Percentiles rank a stretch among this genome's conserved stretches.
Evolutionary conservation across 2,797 vertebrate species (phyloP).

Genomic region (Danio aesculapii): DNA sequence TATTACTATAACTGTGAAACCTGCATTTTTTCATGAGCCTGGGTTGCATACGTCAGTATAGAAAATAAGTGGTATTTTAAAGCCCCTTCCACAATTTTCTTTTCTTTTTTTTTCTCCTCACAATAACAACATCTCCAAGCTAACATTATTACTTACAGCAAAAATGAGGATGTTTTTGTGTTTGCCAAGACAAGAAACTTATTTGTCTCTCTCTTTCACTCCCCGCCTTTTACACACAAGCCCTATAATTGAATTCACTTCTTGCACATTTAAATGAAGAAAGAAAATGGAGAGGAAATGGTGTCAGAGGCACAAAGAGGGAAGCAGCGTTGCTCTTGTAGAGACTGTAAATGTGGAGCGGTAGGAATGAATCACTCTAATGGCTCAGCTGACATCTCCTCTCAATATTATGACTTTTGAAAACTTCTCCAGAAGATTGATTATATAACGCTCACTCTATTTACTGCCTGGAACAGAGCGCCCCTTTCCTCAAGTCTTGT

Average conservation of each 20-base stretch:
- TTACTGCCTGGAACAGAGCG: slow-evolving; percentile 75
- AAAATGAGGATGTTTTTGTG: slow-evolving; percentile 49
- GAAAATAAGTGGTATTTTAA: slow-evolving; percentile 16
- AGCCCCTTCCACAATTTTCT: slow-evolving; percentile 15
- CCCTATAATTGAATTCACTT: slow-evolving; percentile 78
- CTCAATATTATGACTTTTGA: slow-evolving; percentile 85
- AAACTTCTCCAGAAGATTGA: slow-evolving; percentile 82
- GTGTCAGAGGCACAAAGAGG: slow-evolving; percentile 72
- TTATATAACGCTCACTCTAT: slow-evolving; percentile 82
- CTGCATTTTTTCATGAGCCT: too few species aligned
- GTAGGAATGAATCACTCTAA: slow-evolving; percentile 87
- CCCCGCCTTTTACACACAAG: slow-evolving; percentile 12
- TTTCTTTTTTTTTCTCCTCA: neutral
- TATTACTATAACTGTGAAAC: too few species aligned
- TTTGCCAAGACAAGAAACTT: slow-evolving; percentile 55
- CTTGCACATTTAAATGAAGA: slow-evolving; percentile 82
- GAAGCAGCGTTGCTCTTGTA: slow-evolving; percentile 84
- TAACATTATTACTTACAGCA: slow-evolving; percentile 3
- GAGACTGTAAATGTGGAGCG: slow-evolving; percentile 84
- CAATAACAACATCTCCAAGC: slow-evolving; percentile 11
- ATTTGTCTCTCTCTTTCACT: slow-evolving; percentile 32
- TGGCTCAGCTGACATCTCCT: slow-evolving; percentile 83
- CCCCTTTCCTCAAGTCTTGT: slow-evolving; percentile 59
- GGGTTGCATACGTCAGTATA: neutral
- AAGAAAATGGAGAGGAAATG: slow-evolving; percentile 82